A percentile compares a stretch with the other conserved stretches of the same genome.
These are phyloP conservation scores for Porites divaricata DNA, from an alignment of 92 coral and sea anemone genomes.

Conservation along the genomic window DNA sequence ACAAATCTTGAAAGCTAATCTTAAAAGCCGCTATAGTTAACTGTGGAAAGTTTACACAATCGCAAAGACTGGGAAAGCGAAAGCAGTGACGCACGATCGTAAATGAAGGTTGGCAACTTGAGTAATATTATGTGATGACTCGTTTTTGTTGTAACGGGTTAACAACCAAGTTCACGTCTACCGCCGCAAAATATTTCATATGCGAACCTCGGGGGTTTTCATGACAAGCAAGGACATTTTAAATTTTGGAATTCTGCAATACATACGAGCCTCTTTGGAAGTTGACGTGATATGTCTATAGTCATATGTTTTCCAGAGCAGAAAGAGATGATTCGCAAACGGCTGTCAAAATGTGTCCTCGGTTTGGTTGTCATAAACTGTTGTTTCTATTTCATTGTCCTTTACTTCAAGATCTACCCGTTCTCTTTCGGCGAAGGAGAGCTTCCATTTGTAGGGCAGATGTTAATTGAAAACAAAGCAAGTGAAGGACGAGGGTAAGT, in stretches of 20 bases:
- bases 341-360: constrained; percentile 8
- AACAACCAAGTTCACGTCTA: no score
- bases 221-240: constrained; percentile 10
- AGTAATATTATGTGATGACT: not conserved
- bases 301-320: not conserved
- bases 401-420: not conserved
- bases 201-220: not conserved
- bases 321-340: constrained; percentile 22
- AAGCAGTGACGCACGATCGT: not conserved
- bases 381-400: not conserved
- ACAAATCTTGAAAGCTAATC: not conserved
- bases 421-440: not conserved
- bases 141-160: no score
- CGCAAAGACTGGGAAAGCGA: not conserved
- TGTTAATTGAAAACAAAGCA: not conserved
- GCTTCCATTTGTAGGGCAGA: not conserved
- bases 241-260: not conserved
- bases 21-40: constrained; percentile 1
- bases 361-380: not conserved
- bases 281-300: not conserved
- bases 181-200: not conserved
- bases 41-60: not conserved
- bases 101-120: not conserved
- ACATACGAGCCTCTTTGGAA: not conserved
- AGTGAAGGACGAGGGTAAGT: constrained; percentile 28